phyloP scores from a whole-genome alignment of 2,888 invertebrate species.

The Lithophane leautieri region DNA sequence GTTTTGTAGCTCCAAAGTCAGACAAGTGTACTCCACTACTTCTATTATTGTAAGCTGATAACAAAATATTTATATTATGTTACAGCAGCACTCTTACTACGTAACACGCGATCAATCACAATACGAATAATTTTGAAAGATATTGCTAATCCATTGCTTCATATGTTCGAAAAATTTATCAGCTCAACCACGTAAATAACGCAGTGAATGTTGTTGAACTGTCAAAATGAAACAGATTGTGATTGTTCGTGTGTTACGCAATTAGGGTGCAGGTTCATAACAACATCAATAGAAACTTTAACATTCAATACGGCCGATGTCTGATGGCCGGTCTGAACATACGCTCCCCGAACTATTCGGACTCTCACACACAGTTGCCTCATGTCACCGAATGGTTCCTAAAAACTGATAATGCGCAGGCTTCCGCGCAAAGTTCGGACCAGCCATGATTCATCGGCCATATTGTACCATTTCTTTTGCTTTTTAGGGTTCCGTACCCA shows the following conservation, averaged over 20 bases:
- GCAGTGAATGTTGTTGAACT: too few relatives aligned
- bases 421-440: not conserved
- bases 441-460: not conserved
- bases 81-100: too few relatives aligned
- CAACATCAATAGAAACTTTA: not conserved
- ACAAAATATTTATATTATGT: not conserved
- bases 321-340: not conserved
- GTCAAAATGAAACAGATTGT: too few relatives aligned
- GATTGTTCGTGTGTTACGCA: too few relatives aligned
- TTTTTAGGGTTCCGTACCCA: too few relatives aligned
- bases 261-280: not conserved
- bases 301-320: not conserved
- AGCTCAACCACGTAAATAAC: too few relatives aligned
- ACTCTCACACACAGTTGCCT: not conserved
- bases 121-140: too few relatives aligned
- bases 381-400: not conserved
- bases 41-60: conserved; percentile 75
- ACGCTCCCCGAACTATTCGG: not conserved
- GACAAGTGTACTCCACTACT: conserved; percentile 76
- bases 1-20: conserved; percentile 77
- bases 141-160: too few relatives aligned
- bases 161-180: too few relatives aligned
- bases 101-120: too few relatives aligned
- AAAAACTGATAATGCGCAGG: not conserved
- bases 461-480: not conserved